phyloP scores from a whole-genome alignment of 1,140 invertebrate species.

The Bombus superbus region DNA sequence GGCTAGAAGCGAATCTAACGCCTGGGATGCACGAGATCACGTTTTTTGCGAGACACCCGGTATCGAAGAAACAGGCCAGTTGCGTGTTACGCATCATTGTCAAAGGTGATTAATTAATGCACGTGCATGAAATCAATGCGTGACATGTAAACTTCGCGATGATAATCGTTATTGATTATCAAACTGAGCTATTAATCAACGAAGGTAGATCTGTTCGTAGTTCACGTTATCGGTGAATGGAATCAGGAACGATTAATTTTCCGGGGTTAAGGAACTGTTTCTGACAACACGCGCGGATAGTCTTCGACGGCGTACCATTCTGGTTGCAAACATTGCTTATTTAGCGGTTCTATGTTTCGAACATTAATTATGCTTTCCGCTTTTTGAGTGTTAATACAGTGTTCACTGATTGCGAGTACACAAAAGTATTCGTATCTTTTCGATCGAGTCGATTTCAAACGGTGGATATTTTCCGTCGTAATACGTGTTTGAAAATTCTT shows the following conservation, averaged over 20 bases:
- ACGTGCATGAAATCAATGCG: conserved; percentile 48
- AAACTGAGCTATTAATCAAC: conserved; percentile 29
- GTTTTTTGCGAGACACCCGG: conserved; percentile 80
- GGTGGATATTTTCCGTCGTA: neutral
- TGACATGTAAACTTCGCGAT: conserved; percentile 30
- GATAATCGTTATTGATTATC: conserved; percentile 39
- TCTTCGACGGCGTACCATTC: neutral
- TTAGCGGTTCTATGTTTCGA: neutral
- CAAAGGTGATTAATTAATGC: conserved; percentile 72
- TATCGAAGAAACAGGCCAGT: conserved; percentile 80
- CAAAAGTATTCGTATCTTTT: neutral
- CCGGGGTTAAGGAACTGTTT: neutral
- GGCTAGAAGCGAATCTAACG: conserved; percentile 80
- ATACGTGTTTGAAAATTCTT: neutral
- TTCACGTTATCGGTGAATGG: neutral
- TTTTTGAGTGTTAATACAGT: neutral
- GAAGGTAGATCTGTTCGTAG: neutral
- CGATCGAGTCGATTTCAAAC: neutral
- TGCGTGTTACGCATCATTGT: conserved; percentile 79
- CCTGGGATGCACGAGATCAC: conserved; percentile 77
- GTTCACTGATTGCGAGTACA: neutral
- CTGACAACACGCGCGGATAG: neutral
- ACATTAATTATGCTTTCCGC: neutral
- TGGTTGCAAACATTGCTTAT: neutral
- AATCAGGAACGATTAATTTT: conserved; percentile 32